Conservation (phyloP, 2,797 vertebrate genomes). For the Champsocephalus gunnari region DNA sequence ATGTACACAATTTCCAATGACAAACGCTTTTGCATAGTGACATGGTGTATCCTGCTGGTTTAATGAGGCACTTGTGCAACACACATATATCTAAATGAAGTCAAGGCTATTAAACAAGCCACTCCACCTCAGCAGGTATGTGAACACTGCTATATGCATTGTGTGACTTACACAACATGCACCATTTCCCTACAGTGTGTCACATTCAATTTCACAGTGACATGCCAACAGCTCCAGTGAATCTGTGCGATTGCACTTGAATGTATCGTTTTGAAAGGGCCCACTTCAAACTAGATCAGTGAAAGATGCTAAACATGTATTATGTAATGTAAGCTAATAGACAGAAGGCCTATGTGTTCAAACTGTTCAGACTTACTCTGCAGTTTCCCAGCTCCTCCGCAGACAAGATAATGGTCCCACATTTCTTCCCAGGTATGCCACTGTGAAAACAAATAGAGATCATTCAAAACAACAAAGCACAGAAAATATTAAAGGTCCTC, state of each 20-base stretch:
- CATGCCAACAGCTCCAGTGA: slow-evolving; percentile 15
- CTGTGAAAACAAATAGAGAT: slow-evolving; percentile 78
- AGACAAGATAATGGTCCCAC: slow-evolving; percentile 92
- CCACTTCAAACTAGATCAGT: slow-evolving; percentile 31
- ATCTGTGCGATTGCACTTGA: slow-evolving; percentile 29
- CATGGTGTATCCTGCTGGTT: slow-evolving; percentile 39
- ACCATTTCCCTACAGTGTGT: slow-evolving; percentile 17
- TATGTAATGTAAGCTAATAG: slow-evolving; percentile 13
- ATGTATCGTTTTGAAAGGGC: slow-evolving; percentile 20
- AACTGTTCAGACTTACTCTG: slow-evolving; percentile 86
- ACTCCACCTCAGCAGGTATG: slow-evolving; percentile 35
- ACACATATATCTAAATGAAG: slow-evolving; percentile 46
- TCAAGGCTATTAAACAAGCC: slow-evolving; percentile 47
- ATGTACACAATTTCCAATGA: slow-evolving; percentile 61
- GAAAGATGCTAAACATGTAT: slow-evolving; percentile 27
- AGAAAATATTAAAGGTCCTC: background rate
- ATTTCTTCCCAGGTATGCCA: slow-evolving; percentile 93
- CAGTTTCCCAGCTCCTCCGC: slow-evolving; percentile 96
- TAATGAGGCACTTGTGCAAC: slow-evolving; percentile 54
- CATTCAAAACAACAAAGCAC: slow-evolving; percentile 25
- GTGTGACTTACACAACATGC: slow-evolving; percentile 24
- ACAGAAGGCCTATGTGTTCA: background rate
- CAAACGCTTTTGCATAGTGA: slow-evolving; percentile 39
- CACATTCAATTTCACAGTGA: slow-evolving; percentile 18
- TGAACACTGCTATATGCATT: slow-evolving; percentile 44